These are phyloP conservation scores for Trypoxylus dichotomus DNA, from an alignment of 1,140 invertebrate species.

Conservation along the genomic window DNA sequence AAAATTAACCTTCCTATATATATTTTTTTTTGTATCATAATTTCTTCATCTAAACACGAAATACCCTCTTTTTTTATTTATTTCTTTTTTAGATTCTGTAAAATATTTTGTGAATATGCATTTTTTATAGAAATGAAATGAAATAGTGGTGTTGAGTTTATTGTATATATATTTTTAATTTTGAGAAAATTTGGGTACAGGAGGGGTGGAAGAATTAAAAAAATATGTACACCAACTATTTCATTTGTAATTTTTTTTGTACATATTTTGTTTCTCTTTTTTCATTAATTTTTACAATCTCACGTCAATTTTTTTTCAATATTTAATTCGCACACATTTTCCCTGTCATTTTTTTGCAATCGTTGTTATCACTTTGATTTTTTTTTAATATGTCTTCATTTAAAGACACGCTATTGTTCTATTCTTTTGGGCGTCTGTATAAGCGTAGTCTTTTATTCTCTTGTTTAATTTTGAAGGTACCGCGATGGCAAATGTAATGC, in stretches of 20 bases:
- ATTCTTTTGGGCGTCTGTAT: neutral
- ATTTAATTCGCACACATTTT: neutral
- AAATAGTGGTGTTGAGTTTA: too few relatives aligned
- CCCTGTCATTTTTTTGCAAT: neutral
- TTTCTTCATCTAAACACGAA: neutral
- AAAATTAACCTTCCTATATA: too few relatives aligned
- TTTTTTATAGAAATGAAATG: too few relatives aligned
- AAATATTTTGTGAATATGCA: too few relatives aligned
- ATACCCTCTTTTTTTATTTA: neutral
- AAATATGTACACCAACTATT: too few relatives aligned
- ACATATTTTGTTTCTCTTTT: neutral
- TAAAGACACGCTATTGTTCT: conserved; percentile 21
- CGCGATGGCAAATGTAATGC: too few relatives aligned
- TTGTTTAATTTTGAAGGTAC: conserved; percentile 30
- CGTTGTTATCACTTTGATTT: neutral
- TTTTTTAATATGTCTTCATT: neutral
- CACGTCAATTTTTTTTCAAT: neutral
- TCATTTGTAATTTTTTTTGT: neutral
- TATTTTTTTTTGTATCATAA: conserved; percentile 10
- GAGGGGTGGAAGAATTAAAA: too few relatives aligned
- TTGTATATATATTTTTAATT: too few relatives aligned
- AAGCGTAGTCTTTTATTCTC: conserved; percentile 31
- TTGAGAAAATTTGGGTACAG: too few relatives aligned
- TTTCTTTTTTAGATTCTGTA: too few relatives aligned
- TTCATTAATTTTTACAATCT: neutral